phyloP scores from a whole-genome alignment of 2,888 invertebrate genomes.

The Clistopyga incitator region DNA sequence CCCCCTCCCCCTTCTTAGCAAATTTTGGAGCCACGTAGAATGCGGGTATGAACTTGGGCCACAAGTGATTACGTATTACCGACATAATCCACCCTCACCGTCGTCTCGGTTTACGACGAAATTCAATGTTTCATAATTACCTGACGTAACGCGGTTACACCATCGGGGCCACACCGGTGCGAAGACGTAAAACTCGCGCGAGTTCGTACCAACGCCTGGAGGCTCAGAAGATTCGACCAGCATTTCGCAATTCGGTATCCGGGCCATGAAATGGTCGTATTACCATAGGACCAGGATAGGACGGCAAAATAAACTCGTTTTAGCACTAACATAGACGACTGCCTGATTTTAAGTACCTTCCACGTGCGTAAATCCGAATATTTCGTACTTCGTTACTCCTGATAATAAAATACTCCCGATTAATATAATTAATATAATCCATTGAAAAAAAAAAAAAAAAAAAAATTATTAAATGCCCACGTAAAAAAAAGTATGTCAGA shows the following conservation, averaged over 20 bases:
- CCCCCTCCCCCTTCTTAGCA: background rate
- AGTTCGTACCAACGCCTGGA: slow-evolving; percentile 2
- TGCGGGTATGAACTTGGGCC: background rate
- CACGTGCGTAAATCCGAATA: background rate
- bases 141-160: slow-evolving; percentile 11
- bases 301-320: background rate
- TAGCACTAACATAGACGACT: background rate
- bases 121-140: slow-evolving; percentile 9
- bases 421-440: no score
- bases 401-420: no score
- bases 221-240: background rate
- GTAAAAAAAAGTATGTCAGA: no score
- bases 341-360: no score
- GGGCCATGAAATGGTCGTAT: background rate
- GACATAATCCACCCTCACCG: background rate
- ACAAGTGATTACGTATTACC: background rate
- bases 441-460: no score
- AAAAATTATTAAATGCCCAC: no score
- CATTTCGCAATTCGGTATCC: slow-evolving; percentile 17
- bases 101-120: background rate
- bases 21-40: background rate
- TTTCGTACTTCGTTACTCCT: background rate
- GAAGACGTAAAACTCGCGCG: slow-evolving; percentile 4
- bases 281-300: background rate
- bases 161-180: background rate